Evolutionary conservation across 2,797 vertebrate species (phyloP).

Genomic region (Gymnodraco acuticeps): DNA sequence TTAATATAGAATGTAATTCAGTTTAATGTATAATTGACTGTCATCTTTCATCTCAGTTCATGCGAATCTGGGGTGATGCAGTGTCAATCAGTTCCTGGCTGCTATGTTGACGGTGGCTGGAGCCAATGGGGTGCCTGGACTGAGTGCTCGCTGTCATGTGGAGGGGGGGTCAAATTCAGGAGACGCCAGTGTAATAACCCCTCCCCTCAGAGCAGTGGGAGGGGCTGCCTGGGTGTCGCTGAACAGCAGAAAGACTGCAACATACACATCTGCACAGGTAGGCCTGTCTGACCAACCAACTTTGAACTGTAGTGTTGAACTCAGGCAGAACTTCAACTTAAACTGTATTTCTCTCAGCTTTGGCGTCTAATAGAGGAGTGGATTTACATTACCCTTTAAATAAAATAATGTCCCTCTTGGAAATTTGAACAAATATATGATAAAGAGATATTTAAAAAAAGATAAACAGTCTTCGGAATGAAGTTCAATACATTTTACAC

Average conservation of each 20-base stretch:
- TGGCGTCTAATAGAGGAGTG: not conserved
- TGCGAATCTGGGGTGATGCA: constrained; percentile 85
- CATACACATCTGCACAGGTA: constrained; percentile 78
- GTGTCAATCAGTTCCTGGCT: constrained; percentile 85
- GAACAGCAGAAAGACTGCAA: constrained; percentile 83
- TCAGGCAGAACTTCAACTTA: not conserved
- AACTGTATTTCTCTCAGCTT: not conserved
- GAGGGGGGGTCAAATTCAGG: constrained; percentile 78
- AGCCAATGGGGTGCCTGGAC: constrained; percentile 84
- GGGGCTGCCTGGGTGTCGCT: constrained; percentile 78
- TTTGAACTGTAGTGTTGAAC: not conserved
- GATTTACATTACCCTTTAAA: not conserved
- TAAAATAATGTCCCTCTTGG: not conserved
- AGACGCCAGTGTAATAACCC: constrained; percentile 85
- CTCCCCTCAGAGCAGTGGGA: constrained; percentile 82
- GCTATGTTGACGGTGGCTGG: constrained; percentile 84
- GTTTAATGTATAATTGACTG: not conserved
- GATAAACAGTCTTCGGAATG: not conserved
- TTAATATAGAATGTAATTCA: not conserved
- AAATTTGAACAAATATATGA: not conserved
- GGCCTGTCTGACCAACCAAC: not conserved
- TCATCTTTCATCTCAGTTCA: constrained; percentile 74
- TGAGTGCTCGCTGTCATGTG: constrained; percentile 80
- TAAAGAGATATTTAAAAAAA: no score
- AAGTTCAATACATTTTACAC: not conserved